phyloP scores from a whole-genome alignment of 2,797 vertebrate species.

The Acomys russatus region DNA sequence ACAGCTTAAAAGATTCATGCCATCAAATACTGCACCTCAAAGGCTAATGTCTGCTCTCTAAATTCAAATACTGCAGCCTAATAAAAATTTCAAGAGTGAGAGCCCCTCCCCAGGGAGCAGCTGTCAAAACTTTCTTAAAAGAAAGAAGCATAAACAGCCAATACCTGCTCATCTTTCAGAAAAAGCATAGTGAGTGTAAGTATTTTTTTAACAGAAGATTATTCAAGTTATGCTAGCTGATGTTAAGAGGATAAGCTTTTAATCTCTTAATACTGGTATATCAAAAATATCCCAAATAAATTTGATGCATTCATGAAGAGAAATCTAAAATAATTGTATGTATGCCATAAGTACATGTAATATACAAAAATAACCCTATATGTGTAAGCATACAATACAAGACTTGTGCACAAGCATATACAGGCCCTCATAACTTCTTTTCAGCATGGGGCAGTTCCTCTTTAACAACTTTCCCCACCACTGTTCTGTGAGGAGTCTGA shows the following conservation, averaged over 20 bases:
- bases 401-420: background rate
- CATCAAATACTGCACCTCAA: conserved; percentile 88
- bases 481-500: conserved; percentile 18
- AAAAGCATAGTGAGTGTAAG: conserved; percentile 58
- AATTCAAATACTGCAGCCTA: conserved; percentile 89
- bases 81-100: conserved; percentile 91
- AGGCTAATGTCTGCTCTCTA: conserved; percentile 87
- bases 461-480: conserved; percentile 6
- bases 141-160: conserved; percentile 90
- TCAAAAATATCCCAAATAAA: conserved; percentile 67
- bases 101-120: conserved; percentile 89
- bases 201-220: conserved; percentile 65
- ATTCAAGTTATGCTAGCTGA: conserved; percentile 78
- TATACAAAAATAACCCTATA: background rate
- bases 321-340: conserved; percentile 48
- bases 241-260: conserved; percentile 81
- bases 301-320: conserved; percentile 64
- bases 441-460: background rate
- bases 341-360: background rate
- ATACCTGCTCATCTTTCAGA: conserved; percentile 82
- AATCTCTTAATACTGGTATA: conserved; percentile 76
- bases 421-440: background rate
- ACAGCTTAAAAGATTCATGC: conserved; percentile 88
- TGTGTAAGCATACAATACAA: background rate
- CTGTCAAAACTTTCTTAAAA: conserved; percentile 93